A percentile compares a stretch with the other conserved stretches of the same genome.
Conservation (phyloP, 2,888 invertebrate genomes). For the Cancer borealis region DNA sequence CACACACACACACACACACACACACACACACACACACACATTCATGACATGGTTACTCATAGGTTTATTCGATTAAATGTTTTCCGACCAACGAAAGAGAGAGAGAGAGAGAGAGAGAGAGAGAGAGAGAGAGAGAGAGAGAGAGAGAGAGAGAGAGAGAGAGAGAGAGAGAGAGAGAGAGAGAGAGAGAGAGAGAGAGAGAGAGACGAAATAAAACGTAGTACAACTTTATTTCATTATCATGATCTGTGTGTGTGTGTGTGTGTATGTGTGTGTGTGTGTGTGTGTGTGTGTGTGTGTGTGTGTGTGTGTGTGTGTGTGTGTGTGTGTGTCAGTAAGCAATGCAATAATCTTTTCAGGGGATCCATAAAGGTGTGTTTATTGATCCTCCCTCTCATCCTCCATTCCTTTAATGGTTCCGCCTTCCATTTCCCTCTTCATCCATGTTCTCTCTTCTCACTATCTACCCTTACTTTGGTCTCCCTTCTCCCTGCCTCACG, state of each 20-base stretch:
- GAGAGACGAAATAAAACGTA: background rate
- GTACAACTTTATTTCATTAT: background rate
- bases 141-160: constrained; percentile 14
- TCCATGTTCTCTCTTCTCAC: background rate
- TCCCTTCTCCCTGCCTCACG: background rate
- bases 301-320: background rate
- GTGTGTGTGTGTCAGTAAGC: background rate
- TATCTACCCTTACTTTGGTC: background rate
- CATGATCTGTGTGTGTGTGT: too few relatives aligned
- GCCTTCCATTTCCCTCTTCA: background rate
- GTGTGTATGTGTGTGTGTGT: constrained; percentile 16
- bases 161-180: background rate
- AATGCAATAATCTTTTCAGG: background rate
- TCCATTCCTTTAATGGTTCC: background rate
- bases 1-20: constrained; percentile 25
- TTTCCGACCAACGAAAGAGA: background rate
- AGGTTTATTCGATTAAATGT: background rate
- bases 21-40: background rate
- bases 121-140: background rate
- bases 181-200: background rate
- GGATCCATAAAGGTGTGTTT: constrained; percentile 20
- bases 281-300: constrained; percentile 20
- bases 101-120: background rate
- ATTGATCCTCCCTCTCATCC: background rate
- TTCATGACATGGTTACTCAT: background rate